phyloP scores from a whole-genome alignment of 2,113 vertebrate species.

The Mohoua ochrocephala region DNA sequence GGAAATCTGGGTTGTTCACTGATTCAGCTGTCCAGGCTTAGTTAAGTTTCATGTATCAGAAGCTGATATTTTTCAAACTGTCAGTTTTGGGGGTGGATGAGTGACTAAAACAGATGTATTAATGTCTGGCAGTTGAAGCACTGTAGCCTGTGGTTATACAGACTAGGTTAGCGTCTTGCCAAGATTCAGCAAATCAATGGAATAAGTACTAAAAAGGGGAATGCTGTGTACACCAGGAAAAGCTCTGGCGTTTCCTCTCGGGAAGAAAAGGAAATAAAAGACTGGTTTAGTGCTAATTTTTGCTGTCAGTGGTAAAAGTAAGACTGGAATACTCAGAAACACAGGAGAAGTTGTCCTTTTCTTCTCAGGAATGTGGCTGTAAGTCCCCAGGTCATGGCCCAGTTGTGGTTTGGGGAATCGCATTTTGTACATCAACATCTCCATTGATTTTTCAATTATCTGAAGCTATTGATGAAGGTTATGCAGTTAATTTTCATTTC shows the following conservation, averaged over 20 bases:
- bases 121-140: background rate
- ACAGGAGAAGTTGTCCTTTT: background rate
- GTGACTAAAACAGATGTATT: constrained; percentile 46
- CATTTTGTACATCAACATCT: background rate
- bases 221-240: background rate
- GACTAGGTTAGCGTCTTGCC: background rate
- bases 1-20: background rate
- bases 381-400: background rate
- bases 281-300: background rate
- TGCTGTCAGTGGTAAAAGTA: background rate
- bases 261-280: background rate
- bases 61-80: constrained; percentile 46
- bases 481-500: background rate
- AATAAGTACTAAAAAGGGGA: background rate
- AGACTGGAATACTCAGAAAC: background rate
- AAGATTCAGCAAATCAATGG: constrained; percentile 10
- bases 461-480: background rate
- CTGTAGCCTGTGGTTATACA: constrained; percentile 35
- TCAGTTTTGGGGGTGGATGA: constrained; percentile 13
- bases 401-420: background rate
- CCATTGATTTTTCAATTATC: background rate
- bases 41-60: background rate
- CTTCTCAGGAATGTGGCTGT: background rate
- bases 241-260: background rate
- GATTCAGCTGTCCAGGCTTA: constrained; percentile 19